phyloP scores from a whole-genome alignment of 64 coral and sea anemone species.

The Dendronephthya gigantea region DNA sequence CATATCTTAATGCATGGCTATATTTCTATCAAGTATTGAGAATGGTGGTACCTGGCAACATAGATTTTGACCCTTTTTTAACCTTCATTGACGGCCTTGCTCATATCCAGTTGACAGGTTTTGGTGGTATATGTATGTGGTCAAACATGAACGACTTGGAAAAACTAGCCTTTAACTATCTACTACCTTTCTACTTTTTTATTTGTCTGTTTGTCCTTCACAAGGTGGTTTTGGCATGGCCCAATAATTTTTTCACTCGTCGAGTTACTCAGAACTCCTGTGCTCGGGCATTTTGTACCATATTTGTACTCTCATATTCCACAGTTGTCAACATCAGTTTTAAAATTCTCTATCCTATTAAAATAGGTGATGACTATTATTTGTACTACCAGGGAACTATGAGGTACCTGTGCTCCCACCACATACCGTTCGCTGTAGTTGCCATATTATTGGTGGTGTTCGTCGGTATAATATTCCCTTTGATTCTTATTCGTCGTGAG shows the following conservation, averaged over 20 bases:
- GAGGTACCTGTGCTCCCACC: neutral
- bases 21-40: conserved; percentile 51
- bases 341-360: conserved; percentile 16
- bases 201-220: conserved; percentile 28
- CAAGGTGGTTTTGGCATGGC: neutral
- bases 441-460: neutral
- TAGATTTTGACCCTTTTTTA: conserved; percentile 28
- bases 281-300: conserved; percentile 45
- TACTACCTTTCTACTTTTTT: conserved; percentile 46
- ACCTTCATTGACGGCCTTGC: conserved; percentile 32
- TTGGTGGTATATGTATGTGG: conserved; percentile 29
- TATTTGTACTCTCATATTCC: conserved; percentile 61
- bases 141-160: conserved; percentile 34
- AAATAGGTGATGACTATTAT: conserved; percentile 11
- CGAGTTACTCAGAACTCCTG: conserved; percentile 23
- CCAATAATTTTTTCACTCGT: conserved; percentile 22
- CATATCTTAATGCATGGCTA: conserved; percentile 57
- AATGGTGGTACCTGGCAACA: conserved; percentile 20
- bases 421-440: neutral
- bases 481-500: neutral
- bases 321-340: conserved; percentile 44
- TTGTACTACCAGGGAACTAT: conserved; percentile 43
- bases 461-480: neutral
- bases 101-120: conserved; percentile 5
- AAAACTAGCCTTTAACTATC: conserved; percentile 54